phyloP scores from a whole-genome alignment of 2,113 vertebrate genomes.

The Solea senegalensis region DNA sequence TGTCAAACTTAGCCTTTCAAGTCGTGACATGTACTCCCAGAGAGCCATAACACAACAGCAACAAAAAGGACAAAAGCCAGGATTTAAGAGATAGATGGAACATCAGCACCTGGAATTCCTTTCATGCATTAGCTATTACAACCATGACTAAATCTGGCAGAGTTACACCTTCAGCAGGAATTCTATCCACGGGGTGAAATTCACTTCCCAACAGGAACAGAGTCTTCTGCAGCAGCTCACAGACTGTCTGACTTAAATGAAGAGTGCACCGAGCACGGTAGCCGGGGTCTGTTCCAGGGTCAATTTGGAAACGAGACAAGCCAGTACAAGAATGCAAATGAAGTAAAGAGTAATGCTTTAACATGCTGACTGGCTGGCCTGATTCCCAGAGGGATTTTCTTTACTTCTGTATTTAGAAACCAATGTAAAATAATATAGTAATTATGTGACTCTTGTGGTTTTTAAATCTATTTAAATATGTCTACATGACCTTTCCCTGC shows the following conservation, averaged over 20 bases:
- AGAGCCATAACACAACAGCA: constrained; percentile 1
- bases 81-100: constrained; percentile 27
- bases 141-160: constrained; percentile 16
- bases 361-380: constrained; percentile 28
- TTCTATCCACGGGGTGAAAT: background rate
- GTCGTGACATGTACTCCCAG: constrained; percentile 11
- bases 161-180: constrained; percentile 40
- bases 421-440: constrained; percentile 41
- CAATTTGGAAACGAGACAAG: constrained; percentile 45
- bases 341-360: constrained; percentile 41
- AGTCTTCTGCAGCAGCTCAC: constrained; percentile 2
- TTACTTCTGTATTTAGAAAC: constrained; percentile 50
- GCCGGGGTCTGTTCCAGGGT: constrained; percentile 36
- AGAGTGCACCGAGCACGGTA: constrained; percentile 13
- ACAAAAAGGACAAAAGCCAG: constrained; percentile 22
- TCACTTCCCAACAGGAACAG: background rate
- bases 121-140: constrained; percentile 5
- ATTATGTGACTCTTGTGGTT: constrained; percentile 46
- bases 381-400: constrained; percentile 58
- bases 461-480: constrained; percentile 26
- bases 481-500: constrained; percentile 25
- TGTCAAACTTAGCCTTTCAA: constrained; percentile 25
- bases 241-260: constrained; percentile 1
- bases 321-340: constrained; percentile 21
- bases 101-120: constrained; percentile 48